These are phyloP conservation scores for Hydriomena furcata DNA, from an alignment of 2,888 invertebrate species.

Conservation along the genomic window DNA sequence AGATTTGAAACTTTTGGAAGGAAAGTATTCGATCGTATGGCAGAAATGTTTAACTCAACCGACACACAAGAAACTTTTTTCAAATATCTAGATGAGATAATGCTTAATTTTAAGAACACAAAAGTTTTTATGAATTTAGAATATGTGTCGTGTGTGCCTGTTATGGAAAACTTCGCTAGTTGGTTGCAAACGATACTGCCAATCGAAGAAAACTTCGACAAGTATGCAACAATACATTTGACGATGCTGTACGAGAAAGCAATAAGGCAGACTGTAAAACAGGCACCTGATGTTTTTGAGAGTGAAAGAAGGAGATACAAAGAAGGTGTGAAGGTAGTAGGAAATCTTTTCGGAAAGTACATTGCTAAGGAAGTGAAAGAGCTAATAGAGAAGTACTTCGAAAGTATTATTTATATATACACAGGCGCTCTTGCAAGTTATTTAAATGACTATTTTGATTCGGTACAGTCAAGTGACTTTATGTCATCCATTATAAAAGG, in stretches of 20 bases:
- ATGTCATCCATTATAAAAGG: conserved; percentile 14
- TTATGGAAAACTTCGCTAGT: conserved; percentile 46
- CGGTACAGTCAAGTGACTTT: conserved; percentile 17
- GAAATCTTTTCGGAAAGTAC: conserved; percentile 50
- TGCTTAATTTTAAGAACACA: conserved; percentile 47
- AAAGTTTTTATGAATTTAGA: conserved; percentile 47
- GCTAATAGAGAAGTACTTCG: conserved; percentile 17
- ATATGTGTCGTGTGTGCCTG: conserved; percentile 47
- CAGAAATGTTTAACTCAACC: conserved; percentile 13
- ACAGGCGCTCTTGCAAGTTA: conserved; percentile 6
- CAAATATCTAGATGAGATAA: conserved; percentile 38
- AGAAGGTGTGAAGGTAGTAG: conserved; percentile 49
- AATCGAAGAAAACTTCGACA: conserved; percentile 47
- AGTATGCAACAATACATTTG: conserved; percentile 49
- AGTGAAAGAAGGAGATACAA: conserved; percentile 35
- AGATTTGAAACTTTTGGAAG: conserved; percentile 44
- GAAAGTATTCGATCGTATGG: conserved; percentile 47
- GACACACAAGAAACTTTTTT: conserved; percentile 6
- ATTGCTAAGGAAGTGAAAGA: conserved; percentile 20
- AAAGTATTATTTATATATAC: conserved; percentile 19
- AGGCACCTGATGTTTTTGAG: conserved; percentile 46
- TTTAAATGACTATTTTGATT: conserved; percentile 17
- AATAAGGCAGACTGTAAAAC: conserved; percentile 45
- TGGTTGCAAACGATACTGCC: conserved; percentile 49
- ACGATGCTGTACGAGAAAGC: conserved; percentile 59